phyloP scores from a whole-genome alignment of 2,797 vertebrate genomes.

The Tokudaia tokunoshimensis region DNA sequence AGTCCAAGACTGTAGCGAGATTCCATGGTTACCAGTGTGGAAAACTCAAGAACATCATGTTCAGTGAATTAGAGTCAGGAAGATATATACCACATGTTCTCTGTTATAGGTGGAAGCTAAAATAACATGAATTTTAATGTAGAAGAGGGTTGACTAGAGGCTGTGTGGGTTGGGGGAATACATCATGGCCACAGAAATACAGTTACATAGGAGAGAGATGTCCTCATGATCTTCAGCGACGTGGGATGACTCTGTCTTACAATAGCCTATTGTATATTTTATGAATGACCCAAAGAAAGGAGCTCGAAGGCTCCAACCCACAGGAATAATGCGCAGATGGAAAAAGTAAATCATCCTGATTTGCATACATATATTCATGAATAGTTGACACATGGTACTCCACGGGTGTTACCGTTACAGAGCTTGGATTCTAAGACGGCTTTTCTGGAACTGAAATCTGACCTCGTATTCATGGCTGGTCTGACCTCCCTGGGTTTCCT shows the following conservation, averaged over 20 bases:
- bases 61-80: not conserved
- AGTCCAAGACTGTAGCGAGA: not conserved
- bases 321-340: not conserved
- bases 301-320: too few species aligned
- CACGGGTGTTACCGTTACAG: not conserved
- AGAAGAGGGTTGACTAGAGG: not conserved
- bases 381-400: not conserved
- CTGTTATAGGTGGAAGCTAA: not conserved
- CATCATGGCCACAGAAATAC: not conserved
- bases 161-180: not conserved
- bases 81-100: not conserved
- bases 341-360: not conserved
- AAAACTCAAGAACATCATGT: not conserved
- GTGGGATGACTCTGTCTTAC: not conserved
- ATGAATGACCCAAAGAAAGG: not conserved
- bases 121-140: too few species aligned
- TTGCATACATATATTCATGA: not conserved
- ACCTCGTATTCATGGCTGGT: rapidly evolving
- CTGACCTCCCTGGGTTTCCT: not conserved
- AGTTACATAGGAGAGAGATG: not conserved
- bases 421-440: not conserved
- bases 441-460: not conserved
- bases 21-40: not conserved
- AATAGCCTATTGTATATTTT: not conserved
- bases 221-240: not conserved